These are phyloP conservation scores for Palaemon carinicauda DNA, from an alignment of 1,140 invertebrate genomes.

Conservation along the genomic window DNA sequence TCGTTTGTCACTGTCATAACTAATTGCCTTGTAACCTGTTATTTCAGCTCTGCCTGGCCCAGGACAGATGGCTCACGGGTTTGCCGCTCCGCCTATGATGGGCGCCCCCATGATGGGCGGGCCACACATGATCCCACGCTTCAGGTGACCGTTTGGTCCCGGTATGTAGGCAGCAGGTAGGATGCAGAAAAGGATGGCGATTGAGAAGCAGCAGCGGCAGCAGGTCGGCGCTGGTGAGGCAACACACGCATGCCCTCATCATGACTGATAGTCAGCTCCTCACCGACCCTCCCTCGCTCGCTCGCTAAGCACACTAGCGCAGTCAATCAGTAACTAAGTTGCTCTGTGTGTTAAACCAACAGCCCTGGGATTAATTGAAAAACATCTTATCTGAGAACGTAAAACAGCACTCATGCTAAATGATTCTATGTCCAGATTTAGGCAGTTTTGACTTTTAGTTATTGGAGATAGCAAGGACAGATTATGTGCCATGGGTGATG, in stretches of 20 bases:
- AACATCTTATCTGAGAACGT: slow-evolving; percentile 10
- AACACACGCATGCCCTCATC: slow-evolving; percentile 55
- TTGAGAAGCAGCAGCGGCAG: slow-evolving; percentile 30
- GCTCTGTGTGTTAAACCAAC: slow-evolving; percentile 53
- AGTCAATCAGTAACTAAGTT: slow-evolving; percentile 53
- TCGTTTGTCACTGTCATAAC: neutral
- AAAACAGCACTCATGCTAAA: slow-evolving; percentile 37
- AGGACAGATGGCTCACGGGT: slow-evolving; percentile 40
- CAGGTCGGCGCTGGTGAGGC: slow-evolving; percentile 52
- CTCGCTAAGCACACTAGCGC: slow-evolving; percentile 43
- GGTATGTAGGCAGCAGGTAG: slow-evolving; percentile 53
- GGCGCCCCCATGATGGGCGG: slow-evolving; percentile 45
- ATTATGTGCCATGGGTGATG: slow-evolving; percentile 46
- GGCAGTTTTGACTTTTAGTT: neutral
- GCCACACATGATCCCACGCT: slow-evolving; percentile 50
- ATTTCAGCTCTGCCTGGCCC: slow-evolving; percentile 42
- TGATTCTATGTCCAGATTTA: slow-evolving; percentile 15
- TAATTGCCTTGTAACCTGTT: slow-evolving; percentile 21
- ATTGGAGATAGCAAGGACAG: neutral
- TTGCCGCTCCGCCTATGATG: slow-evolving; percentile 45
- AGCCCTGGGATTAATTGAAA: slow-evolving; percentile 39
- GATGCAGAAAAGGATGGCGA: slow-evolving; percentile 13
- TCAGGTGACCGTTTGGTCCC: slow-evolving; percentile 48
- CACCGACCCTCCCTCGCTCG: slow-evolving; percentile 53
- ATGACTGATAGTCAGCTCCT: slow-evolving; percentile 50